These are phyloP conservation scores for Wasmannia auropunctata DNA, from an alignment of 1,140 invertebrate genomes.

Conservation along the genomic window DNA sequence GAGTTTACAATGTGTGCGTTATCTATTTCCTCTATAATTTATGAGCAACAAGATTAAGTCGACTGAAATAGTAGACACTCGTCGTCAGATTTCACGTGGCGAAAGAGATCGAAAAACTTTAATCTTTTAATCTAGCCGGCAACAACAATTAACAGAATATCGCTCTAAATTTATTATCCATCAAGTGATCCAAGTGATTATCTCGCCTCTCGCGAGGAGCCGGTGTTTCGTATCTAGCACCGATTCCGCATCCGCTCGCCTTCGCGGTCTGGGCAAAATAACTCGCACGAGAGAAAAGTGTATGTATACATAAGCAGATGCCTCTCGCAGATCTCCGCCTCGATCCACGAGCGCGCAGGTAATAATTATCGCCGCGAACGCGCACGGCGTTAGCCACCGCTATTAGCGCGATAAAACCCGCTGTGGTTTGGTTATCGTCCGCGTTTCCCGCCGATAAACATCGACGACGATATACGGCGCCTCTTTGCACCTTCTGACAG, in stretches of 20 bases:
- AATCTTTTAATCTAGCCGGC: background rate
- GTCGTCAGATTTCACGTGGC: too few species aligned
- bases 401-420: constrained; percentile 57
- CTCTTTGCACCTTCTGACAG: background rate
- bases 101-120: background rate
- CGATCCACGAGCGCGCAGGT: constrained; percentile 55
- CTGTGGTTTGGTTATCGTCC: constrained; percentile 56
- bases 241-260: background rate
- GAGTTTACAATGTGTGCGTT: background rate
- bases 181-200: constrained; percentile 8
- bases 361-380: constrained; percentile 64
- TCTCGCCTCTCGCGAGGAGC: background rate
- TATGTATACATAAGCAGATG: background rate
- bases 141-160: background rate
- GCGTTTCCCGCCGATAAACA: constrained; percentile 46
- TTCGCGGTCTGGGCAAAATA: constrained; percentile 4
- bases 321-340: constrained; percentile 45
- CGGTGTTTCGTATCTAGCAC: background rate
- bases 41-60: background rate
- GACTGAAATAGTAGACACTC: background rate
- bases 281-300: constrained; percentile 23
- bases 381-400: constrained; percentile 48
- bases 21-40: background rate
- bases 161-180: constrained; percentile 21
- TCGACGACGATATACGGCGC: constrained; percentile 31